Evolutionary conservation across 2,888 invertebrate species (phyloP), one percentile per base, ranked within the genome.

Genomic region (Andrena marginata): DNA sequence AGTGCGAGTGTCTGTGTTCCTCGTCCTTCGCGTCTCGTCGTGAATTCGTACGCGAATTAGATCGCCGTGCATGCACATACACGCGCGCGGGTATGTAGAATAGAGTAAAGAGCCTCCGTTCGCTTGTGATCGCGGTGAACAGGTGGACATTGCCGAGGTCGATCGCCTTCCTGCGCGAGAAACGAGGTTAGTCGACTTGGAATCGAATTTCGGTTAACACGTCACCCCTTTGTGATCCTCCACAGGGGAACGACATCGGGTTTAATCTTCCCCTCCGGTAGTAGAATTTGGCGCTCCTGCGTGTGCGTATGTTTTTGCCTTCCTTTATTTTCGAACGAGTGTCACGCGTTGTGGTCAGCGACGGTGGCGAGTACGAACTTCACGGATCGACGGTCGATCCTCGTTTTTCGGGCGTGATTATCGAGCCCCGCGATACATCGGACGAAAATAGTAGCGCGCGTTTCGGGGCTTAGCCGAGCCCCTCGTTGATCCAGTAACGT

Each of bases 141-240:
- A 83, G 85, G 85, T 83, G 85, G 85, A 83, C 74, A 51, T 42
- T 20, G 64, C 59, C 51, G 76, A 70, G 71, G 65, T 81, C 72
- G 71, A 29, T 70, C 67, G 78, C 62, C 33, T 72, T 54, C 20
- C 23, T 59, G 23, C 64, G 31, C 29, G 64, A 56, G 56, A 70
- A 85, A 82, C 85, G 80, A 87, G 85, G 83, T 86, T 86, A 86
- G 86, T 82, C 48, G 72, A 35, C 68, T 73, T 63, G 59, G 68
- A 80, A 77, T 80, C 70, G 77, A 82, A 86, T 85, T 87, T 86
- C 80, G 81, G 76, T 48, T 60, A 54, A 80, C 70, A 60, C 77
- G 79, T 68, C n/a, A n/a, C n/a, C 72, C 56, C 56, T 20, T 20
- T 56, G 26, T 23, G 67, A 33, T 65, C 29, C 54, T 20, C 33